phyloP scores from a whole-genome alignment of 2,797 vertebrate species.

The Notolepis coatsorum region DNA sequence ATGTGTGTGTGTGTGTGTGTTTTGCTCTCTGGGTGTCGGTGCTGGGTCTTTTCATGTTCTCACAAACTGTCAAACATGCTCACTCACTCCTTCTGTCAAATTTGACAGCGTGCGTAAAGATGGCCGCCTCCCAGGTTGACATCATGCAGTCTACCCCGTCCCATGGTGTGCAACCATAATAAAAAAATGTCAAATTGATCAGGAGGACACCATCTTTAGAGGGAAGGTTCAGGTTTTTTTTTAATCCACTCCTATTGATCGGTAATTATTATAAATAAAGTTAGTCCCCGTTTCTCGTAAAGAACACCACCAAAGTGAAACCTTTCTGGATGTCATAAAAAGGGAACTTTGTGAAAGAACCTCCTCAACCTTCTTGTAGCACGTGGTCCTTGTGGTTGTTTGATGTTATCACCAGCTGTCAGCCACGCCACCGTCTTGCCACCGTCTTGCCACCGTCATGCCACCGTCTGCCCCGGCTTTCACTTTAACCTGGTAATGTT shows the following conservation, averaged over 20 bases:
- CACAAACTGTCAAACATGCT: not conserved
- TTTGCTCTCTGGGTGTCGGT: not conserved
- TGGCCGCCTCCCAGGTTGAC: not conserved
- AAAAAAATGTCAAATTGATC: not conserved
- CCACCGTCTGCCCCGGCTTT: conserved; percentile 39
- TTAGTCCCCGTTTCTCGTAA: no score
- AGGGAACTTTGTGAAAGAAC: no score
- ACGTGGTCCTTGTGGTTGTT: conserved; percentile 17
- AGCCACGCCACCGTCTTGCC: conserved; percentile 35
- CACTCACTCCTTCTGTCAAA: not conserved
- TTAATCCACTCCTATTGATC: no score
- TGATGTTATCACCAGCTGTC: conserved; percentile 11
- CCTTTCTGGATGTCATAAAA: no score
- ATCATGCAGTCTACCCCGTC: not conserved
- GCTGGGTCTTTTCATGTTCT: not conserved
- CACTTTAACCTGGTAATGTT: conserved; percentile 57
- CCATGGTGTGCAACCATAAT: not conserved
- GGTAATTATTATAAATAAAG: no score
- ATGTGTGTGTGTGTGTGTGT: not conserved
- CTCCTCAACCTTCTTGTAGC: no score
- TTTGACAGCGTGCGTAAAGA: not conserved
- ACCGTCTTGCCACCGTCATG: conserved; percentile 32
- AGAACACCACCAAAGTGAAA: no score
- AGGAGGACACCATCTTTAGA: conserved; percentile 33
- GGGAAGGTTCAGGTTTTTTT: conserved; percentile 62